These are phyloP conservation scores for Stegodyphus dumicola DNA, from an alignment of 1,140 invertebrate species.

Conservation along the genomic window DNA sequence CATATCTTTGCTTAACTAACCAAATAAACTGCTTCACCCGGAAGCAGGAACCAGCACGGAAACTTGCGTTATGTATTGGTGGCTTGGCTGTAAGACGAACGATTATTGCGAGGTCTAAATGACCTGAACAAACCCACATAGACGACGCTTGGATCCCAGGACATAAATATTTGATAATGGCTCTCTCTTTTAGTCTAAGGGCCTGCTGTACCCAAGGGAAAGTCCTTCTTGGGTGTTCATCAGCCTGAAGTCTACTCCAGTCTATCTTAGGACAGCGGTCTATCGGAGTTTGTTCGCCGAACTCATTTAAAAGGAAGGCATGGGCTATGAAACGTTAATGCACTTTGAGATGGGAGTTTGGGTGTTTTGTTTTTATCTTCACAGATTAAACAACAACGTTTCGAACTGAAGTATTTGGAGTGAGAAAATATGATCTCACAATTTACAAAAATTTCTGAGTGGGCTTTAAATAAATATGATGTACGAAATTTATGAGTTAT, in stretches of 20 bases:
- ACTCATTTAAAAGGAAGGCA: slow-evolving; percentile 37
- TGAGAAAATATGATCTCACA: too few relatives aligned
- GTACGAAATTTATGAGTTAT: too few relatives aligned
- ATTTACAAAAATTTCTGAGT: too few relatives aligned
- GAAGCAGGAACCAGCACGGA: background rate
- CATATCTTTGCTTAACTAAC: background rate
- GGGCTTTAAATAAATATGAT: too few relatives aligned
- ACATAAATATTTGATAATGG: slow-evolving; percentile 56
- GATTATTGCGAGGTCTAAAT: slow-evolving; percentile 42
- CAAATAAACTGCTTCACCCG: background rate
- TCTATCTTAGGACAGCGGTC: slow-evolving; percentile 16
- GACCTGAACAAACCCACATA: slow-evolving; percentile 32
- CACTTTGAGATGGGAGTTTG: slow-evolving; percentile 8
- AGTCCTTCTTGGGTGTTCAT: slow-evolving; percentile 10
- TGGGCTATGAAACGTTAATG: slow-evolving; percentile 46
- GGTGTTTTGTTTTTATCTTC: slow-evolving; percentile 10
- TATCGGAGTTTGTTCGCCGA: slow-evolving; percentile 12
- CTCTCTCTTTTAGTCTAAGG: slow-evolving; percentile 22
- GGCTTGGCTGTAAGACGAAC: slow-evolving; percentile 27
- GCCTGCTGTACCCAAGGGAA: background rate
- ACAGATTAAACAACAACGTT: background rate
- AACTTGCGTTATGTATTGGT: slow-evolving; percentile 17
- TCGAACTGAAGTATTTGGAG: too few relatives aligned
- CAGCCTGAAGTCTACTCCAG: background rate
- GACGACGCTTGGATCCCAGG: background rate